Conservation (phyloP, 2,797 vertebrate genomes). For the Lycodopsis pacificus region DNA sequence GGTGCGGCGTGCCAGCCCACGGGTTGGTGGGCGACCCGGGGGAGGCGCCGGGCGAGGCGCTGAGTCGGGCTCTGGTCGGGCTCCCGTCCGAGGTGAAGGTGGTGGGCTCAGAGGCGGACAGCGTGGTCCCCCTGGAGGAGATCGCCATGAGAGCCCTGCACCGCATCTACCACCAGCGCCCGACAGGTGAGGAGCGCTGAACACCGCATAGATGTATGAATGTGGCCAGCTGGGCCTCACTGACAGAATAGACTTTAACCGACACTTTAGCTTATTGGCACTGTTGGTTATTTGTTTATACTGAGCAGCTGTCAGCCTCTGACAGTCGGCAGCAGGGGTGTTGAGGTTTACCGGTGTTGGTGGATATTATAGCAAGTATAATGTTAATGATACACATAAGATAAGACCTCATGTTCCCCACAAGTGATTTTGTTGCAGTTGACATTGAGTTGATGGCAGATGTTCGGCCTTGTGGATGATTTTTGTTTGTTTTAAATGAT, state of each 20-base stretch:
- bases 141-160: constrained; percentile 91
- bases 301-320: neutral
- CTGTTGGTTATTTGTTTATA: neutral
- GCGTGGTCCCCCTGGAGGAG: constrained; percentile 93
- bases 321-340: neutral
- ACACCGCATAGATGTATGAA: neutral
- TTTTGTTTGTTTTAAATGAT: neutral
- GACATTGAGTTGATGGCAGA: too few species aligned
- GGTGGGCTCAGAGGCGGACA: constrained; percentile 88
- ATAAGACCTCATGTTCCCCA: neutral
- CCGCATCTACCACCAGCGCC: constrained; percentile 74
- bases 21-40: constrained; percentile 76
- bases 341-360: too few species aligned
- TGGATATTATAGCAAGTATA: neutral
- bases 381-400: neutral
- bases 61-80: constrained; percentile 86
- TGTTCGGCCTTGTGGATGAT: neutral
- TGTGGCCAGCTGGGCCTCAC: neutral
- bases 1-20: constrained; percentile 90
- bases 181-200: constrained; percentile 81
- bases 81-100: constrained; percentile 94
- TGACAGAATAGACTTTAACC: neutral
- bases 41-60: constrained; percentile 82
- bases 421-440: too few species aligned
- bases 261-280: neutral